Base-by-base conservation (phyloP, 1,140 invertebrate species). In the Heterodera schachtii region DNA sequence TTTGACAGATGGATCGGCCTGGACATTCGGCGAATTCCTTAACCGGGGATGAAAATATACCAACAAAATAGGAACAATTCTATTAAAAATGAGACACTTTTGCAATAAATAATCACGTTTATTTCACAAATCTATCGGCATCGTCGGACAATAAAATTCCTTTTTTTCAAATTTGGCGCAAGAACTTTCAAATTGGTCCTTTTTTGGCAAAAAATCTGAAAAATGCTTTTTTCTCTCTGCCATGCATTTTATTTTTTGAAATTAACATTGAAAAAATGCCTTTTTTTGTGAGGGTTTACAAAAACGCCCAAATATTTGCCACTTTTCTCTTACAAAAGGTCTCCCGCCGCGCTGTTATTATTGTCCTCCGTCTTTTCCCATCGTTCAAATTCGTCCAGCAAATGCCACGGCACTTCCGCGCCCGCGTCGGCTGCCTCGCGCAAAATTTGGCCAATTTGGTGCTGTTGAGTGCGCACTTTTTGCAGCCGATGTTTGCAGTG, bases 361-460 rank as follows among this genome's bases (percentile, higher is more conserved):
- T 52, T 52, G 31, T 52, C n/a, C 75, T 6, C 75, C 75, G 19
- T n/a, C 49, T 9, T 3, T 47, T 64, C 31, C 70, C 19, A 52
- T 66, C 70, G n/a, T 41, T 69, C 47, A 8, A 78, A 41, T 21
- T 57, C 76, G 4, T 41, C 31, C 8, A 78, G 70, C 16, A 78
- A 16, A 31, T 31, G 31, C 11, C 6, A 8, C n/a, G 77, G 77
- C n/a, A 81, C 57, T 57, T 81, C 47, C 7, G 70, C 44, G 3
- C 57, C 73, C 60, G 52, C 44, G 21, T 78, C 31, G 47, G 47
- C 70, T 19, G 81, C 81, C n/a, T 83, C 82, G 8, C 43, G 46
- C 2, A 84, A 66, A 43, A 84, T 85, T 57, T 84, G 76, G 70
- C 84, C 67, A 43, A 83, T 57, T 77, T 84, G 73, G 16, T 69